Base-by-base conservation (phyloP, 2,888 invertebrate species). In the Ochlodes sylvanus region DNA sequence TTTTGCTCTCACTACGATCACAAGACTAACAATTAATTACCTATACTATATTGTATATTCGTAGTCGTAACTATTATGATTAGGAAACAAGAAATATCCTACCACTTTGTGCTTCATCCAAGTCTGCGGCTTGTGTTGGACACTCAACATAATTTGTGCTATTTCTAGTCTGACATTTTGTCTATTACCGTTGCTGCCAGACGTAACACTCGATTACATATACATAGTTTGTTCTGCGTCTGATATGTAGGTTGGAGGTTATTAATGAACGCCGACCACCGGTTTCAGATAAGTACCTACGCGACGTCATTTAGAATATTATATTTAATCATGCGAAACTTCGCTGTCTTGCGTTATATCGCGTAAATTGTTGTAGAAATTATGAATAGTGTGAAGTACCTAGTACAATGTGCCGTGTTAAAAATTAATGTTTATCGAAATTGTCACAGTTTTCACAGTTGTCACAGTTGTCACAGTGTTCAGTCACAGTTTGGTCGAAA, bases 161-260 rank as follows among this genome's bases (percentile, higher is more conserved):
- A 85, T 81, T 52, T 80, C 81, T 81, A 76, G 80, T 76, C 74
- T 80, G 81, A 79, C 83, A 84, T 83, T 82, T 81, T 76, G 75
- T 82, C 81, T 85, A 84, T 84, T 85, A 76, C 77, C 76, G 79
- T 77, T 41, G 41, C 19, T 72, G 75, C 76, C 77, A 84, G 82
- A 79, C 77, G 55, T 61, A 67, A 61, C 67, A 62, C 55, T 66
- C 61, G 67, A 61, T 67, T 61, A 50, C 67, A 60, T 61, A 41
- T n/a, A n/a, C n/a, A n/a, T 41, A 38, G 54, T 41, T 42, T 34
- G 27, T 42, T 15, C 54, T 42, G 54, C 54, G 65, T 58, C 66
- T 66, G 44, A 34, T 67, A 67, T 67, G 67, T 67, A 55, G 67
- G 44, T 55, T 66, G 58, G 21, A 60, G 54, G 61, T 67, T 67